Base-by-base conservation (phyloP, 2,113 vertebrate species). In the Sardina pilchardus region DNA sequence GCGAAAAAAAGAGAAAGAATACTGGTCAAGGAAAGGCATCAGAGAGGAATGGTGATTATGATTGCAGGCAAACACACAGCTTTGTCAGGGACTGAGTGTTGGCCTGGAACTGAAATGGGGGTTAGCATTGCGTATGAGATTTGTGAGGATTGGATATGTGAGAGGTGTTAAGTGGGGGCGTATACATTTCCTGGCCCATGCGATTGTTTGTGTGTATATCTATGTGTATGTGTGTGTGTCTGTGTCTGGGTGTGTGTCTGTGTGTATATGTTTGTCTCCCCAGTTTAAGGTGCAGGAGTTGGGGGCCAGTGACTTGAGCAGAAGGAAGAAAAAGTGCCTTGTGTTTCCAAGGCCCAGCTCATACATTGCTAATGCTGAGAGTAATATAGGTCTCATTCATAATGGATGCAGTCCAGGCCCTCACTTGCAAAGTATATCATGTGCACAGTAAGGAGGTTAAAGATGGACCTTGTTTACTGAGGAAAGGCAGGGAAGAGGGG, bases 351-450 rank as follows among this genome's bases (percentile, higher is more conserved):
- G 93, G 93, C 94, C 92, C 93, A 93, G 87, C 92, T 95, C 93
- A 93, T 94, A 93, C 94, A 95, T 95, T 94, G 92, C 91, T 95
- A 94, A 94, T 94, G 94, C 90, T 89, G 56, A 86, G 90, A 94
- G 93, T 94, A 94, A 94, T 94, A 92, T 93, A 90, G 92, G 92
- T 93, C 92, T 94, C 94, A 94, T 94, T 93, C 93, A 95, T 95
- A 94, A 94, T 94, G 92, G 91, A 94, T 94, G 89, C 88, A 87
- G 71, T 90, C 53, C 85, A 87, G 90, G 91, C 91, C 87, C 71
- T 85, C 82, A 67, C 91, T 89, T 91, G 90, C 84, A 92, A 92
- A 92, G 89, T 93, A 91, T 94, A 94, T 92, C 92, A 91, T 93
- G 92, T 59, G 84, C 92, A 91, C 92, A 89, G 92, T 91, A 94